Conservation (phyloP, 1,140 invertebrate species). For the Parapsyche elsis region DNA sequence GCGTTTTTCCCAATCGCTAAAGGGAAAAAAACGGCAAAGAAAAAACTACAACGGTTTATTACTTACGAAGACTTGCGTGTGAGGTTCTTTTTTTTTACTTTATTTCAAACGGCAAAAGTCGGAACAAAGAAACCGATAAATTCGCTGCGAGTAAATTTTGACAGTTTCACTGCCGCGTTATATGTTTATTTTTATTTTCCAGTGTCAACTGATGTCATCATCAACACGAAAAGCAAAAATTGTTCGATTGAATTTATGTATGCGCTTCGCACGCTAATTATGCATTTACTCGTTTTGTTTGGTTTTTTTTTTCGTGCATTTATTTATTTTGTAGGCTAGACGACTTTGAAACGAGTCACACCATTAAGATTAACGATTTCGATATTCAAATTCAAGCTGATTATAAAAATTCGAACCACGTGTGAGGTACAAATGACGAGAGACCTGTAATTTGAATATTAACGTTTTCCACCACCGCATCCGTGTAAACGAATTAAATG, state of each 20-base stretch:
- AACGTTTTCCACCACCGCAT: too few species aligned
- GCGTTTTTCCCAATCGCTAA: too few species aligned
- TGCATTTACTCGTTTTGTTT: not conserved
- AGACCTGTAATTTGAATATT: too few species aligned
- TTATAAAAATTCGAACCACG: constrained; percentile 32
- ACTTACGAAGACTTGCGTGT: not conserved
- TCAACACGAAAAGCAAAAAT: constrained; percentile 15
- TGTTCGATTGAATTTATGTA: constrained; percentile 10
- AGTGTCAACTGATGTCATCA: constrained; percentile 33
- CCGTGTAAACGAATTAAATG: too few species aligned
- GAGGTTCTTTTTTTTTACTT: constrained; percentile 16
- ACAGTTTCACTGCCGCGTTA: constrained; percentile 17
- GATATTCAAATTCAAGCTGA: constrained; percentile 18
- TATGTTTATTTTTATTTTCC: constrained; percentile 21
- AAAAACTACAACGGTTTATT: too few species aligned
- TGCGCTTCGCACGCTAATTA: constrained; percentile 14
- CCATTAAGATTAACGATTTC: constrained; percentile 24
- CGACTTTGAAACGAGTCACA: constrained; percentile 13
- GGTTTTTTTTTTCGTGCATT: not conserved
- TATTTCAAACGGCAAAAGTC: constrained; percentile 9
- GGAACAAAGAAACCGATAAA: constrained; percentile 13
- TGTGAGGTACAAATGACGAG: constrained; percentile 20
- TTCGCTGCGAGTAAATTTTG: not conserved
- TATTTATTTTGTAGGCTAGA: not conserved
- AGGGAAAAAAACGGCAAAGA: too few species aligned